Base-by-base conservation (phyloP, 2,113 vertebrate genomes). In the Datnioides undecimradiatus region DNA sequence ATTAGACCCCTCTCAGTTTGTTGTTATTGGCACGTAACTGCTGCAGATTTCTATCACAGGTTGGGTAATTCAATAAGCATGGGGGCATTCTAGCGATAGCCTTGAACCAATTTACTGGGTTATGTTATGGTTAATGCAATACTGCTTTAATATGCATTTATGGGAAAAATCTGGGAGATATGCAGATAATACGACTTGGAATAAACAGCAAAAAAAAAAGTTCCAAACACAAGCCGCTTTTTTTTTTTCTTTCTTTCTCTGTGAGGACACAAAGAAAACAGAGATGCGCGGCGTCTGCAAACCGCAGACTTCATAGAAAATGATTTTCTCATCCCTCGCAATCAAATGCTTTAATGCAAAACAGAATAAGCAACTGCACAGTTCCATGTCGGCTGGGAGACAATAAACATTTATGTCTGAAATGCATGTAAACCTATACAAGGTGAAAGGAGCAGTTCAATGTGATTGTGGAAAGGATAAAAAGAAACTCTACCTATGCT, bases 31-130 rank as follows among this genome's bases (percentile, higher is more conserved):
- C 95, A 94, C 88, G 29, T 87, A 90, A 85, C 91, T 89, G 83
- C 90, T 85, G 90, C 45, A 84, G 88, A 96, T 96, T 92, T 85
- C 79, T 95, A 96, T 96, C 96, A 85, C 82, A 88, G 87, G 69
- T 82, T 27, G 41, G 40, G 46, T 95, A 96, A 96, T 95, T 94
- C 95, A 96, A 96, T 96, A 93, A 91, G 92, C 89, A 94, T 74
- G 73, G 76, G 84, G 93, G 93, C 93, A 93, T 82, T 89, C 70
- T 81, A 78, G 73, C 46, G 65, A 81, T 87, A 86, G 90, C 84
- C 84, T 71, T 77, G 23, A 85, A 91, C 87, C 85, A 87, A 58
- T 75, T 73, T 80, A 59, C 68, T 75, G 73, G 90, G 79, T 82
- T 66, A 71, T 76, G 85, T 75, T 85, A 76, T 88, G 84, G 73